Conservation (phyloP, 2,797 vertebrate species). For the Onychomys arenicola region DNA sequence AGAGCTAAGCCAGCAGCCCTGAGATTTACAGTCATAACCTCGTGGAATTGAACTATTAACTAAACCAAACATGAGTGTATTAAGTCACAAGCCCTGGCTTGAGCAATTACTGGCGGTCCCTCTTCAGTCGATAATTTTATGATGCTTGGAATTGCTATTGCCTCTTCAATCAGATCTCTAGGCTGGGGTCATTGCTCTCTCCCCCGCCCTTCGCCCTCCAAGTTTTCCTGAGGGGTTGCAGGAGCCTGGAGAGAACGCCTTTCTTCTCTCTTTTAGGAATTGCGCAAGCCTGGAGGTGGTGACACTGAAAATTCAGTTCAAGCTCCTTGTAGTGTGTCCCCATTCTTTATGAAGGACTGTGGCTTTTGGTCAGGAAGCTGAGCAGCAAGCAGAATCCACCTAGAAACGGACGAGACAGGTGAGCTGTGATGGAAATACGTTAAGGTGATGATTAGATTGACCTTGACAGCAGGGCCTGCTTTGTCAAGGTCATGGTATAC, state of each 20-base stretch:
- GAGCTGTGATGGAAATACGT: background rate
- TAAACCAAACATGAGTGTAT: constrained; percentile 78
- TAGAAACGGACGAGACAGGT: background rate
- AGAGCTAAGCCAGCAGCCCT: constrained; percentile 73
- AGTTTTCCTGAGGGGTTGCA: constrained; percentile 68
- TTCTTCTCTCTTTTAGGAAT: background rate
- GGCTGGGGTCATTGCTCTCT: background rate
- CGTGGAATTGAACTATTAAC: constrained; percentile 81
- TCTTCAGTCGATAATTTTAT: constrained; percentile 65
- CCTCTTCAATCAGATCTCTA: constrained; percentile 71
- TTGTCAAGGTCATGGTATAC: background rate
- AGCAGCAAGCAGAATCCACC: background rate
- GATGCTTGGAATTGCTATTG: constrained; percentile 55
- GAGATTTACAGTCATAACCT: constrained; percentile 81
- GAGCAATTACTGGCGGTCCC: constrained; percentile 69
- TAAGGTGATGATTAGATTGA: background rate
- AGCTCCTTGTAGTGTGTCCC: background rate
- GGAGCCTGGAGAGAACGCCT: background rate
- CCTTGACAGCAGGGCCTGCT: constrained; percentile 30
- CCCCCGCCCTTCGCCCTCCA: background rate
- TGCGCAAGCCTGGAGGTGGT: background rate
- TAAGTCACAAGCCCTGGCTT: constrained; percentile 63
- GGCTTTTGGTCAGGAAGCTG: constrained; percentile 1
- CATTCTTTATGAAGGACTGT: constrained; percentile 16
- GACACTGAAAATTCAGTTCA: constrained; percentile 1